phyloP scores from a whole-genome alignment of 2,888 invertebrate species.

The Drosophila atripex region DNA sequence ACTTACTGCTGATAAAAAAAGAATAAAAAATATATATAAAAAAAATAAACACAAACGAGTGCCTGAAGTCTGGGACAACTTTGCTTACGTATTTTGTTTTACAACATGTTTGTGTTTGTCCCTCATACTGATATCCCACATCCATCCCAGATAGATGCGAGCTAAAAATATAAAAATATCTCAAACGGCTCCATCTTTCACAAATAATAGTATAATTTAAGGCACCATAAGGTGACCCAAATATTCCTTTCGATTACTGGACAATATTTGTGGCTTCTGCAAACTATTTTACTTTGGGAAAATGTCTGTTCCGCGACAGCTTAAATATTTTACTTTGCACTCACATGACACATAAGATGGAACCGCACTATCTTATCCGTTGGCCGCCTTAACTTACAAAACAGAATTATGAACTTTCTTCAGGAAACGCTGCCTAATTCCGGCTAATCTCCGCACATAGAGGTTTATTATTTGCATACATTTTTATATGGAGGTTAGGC shows the following conservation, averaged over 20 bases:
- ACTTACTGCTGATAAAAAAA: conserved; percentile 40
- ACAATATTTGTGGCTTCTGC: neutral
- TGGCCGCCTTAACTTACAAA: conserved; percentile 15
- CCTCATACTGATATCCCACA: conserved; percentile 30
- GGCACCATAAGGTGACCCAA: neutral
- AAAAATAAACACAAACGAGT: conserved; percentile 4
- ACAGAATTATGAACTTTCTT: conserved; percentile 42
- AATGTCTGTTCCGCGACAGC: conserved; percentile 5
- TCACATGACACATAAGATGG: conserved; percentile 45
- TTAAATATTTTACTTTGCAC: conserved; percentile 46
- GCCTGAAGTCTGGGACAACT: conserved; percentile 41
- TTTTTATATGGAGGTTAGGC: conserved; percentile 19
- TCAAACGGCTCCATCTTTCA: conserved; percentile 15
- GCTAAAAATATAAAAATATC: conserved; percentile 60
- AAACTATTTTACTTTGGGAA: conserved; percentile 1
- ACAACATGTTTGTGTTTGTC: conserved; percentile 59
- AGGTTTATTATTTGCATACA: conserved; percentile 3
- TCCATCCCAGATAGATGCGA: conserved; percentile 41
- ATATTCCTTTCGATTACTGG: conserved; percentile 3
- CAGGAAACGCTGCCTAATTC: conserved; percentile 29
- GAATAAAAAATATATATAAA: conserved; percentile 30
- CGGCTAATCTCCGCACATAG: conserved; percentile 15
- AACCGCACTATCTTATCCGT: conserved; percentile 41
- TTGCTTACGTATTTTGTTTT: conserved; percentile 61
- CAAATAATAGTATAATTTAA: conserved; percentile 11